Base-by-base conservation (phyloP, 2,113 vertebrate genomes). In the Benitochromis conjunctus region DNA sequence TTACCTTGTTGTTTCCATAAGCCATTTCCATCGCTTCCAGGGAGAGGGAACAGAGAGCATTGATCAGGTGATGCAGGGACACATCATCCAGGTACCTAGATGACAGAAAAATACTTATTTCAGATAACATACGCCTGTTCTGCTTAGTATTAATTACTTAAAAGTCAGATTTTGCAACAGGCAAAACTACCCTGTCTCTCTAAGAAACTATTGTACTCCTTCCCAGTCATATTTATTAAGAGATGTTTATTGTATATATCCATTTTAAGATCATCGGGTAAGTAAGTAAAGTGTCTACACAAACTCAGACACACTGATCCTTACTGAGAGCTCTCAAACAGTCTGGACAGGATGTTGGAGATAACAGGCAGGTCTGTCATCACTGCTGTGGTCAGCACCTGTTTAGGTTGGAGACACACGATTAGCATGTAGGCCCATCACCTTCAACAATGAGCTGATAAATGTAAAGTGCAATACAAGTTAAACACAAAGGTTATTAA, bases 11-110 rank as follows among this genome's bases (percentile, higher is more conserved):
- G 94, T 98, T 99, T 91, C 98, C 98, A 93, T 97, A 99, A 64
- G 99, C 98, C 99, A 99, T 99, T 93, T 99, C 99, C 98, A 99
- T 99, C 62, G 99, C 99, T 95, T 99, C 99, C 96, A 98, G 85
- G 6, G 99, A 99, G 92, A 99, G 96, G 38, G 98, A 99, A 90
- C 98, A 99, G 88, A 99, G 97, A 19, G 99, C 98, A 29, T 99
- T 99, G 95, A 99, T 99, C 96, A 99, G 96, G 93, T 99, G 99
- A 96, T 99, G 99, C 87, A 99, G 96, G 74, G 99, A 99, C 55
- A 99, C 99, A 34, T 99, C 98, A n/a, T 99, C 99, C 89, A 99
- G 96, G 90, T 99, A 99, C 92, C 99, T 99, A 56, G 9, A 74
- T 31, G n/a, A 79, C 16, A 88, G 7, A 89, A 54, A 58, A 16